These are phyloP conservation scores for Drosophila kohkoa DNA, from an alignment of 1,140 invertebrate species.

Conservation along the genomic window DNA sequence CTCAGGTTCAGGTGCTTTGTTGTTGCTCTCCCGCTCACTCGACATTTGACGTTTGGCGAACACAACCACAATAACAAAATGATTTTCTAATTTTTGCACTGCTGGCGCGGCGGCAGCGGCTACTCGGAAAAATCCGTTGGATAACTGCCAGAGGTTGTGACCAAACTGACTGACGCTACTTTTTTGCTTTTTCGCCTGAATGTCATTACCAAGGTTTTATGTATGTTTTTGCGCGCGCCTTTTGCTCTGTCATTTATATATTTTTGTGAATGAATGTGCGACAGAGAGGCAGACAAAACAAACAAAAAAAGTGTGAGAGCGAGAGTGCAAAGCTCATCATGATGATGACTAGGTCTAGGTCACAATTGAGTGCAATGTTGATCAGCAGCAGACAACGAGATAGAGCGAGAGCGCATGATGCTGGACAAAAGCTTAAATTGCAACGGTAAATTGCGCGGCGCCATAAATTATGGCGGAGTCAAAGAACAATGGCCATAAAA, in stretches of 20 bases:
- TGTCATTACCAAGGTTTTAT: constrained; percentile 83
- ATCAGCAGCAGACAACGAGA: neutral
- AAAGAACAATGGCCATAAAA: constrained; percentile 51
- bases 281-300: constrained; percentile 15
- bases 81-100: constrained; percentile 66
- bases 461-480: constrained; percentile 50
- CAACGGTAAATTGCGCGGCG: constrained; percentile 38
- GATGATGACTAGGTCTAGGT: constrained; percentile 16
- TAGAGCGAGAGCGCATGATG: neutral
- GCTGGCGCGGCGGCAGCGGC: neutral
- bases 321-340: neutral
- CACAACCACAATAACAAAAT: constrained; percentile 35
- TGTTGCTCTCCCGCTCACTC: constrained; percentile 37
- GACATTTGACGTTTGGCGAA: constrained; percentile 77
- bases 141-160: constrained; percentile 56
- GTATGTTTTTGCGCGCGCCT: constrained; percentile 40
- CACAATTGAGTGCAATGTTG: constrained; percentile 12
- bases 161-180: constrained; percentile 51
- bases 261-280: constrained; percentile 54
- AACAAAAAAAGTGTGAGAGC: neutral
- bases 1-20: constrained; percentile 20
- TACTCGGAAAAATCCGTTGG: constrained; percentile 32
- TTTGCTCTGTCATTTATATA: constrained; percentile 40
- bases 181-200: constrained; percentile 60
- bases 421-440: neutral